Base-by-base conservation (phyloP, 2,113 vertebrate species). In the Rhagologus leucostigma region DNA sequence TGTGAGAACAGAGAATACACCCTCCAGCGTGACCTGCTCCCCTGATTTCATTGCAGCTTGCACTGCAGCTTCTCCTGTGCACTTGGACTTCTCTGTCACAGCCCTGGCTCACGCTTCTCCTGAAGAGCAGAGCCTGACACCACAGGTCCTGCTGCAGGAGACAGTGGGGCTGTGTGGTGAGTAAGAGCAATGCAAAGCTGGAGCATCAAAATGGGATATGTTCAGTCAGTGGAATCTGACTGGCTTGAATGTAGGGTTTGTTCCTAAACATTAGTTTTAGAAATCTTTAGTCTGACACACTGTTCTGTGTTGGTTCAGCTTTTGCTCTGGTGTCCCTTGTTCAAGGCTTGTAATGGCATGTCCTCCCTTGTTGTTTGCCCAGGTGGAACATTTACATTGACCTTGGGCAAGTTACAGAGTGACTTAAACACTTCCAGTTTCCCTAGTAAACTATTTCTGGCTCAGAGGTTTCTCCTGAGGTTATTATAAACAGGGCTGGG, bases 401-500 rank as follows among this genome's bases (percentile, higher is more conserved):
- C 47, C 16, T 86, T 11, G 1, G 68, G 57, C 47, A 67, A 95
- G 73, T 84, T 94, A 70, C 27, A 87, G 79, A 92, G 62, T 24
- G 32, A 16, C 49, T 93, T 88, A 75, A 94, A 81, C 24, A 74
- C 60, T 90, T 92, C 13, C 76, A 91, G 60, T 95, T 95, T 90
- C 69, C 44, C 85, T 71, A 63, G 60, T 75, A 93, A 95, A 92
- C 75, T 84, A 75, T 88, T 92, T 94, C 49, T 84, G 92, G 56
- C 32, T 68, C 41, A 39, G 53, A 94, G 47, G 32, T 71, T 93
- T 53, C 60, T 86, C 42, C 53, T 65, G 70, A 81, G 63, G 29
- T 93, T 92, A 42, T 73, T 87, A 80, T 75, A 82, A 96, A 94
- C 84, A 92, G 77, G 74, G 37, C 13, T 91, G 80, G 62, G 82